Base-by-base conservation (phyloP, 2,113 vertebrate species). In the Strigops habroptila region DNA sequence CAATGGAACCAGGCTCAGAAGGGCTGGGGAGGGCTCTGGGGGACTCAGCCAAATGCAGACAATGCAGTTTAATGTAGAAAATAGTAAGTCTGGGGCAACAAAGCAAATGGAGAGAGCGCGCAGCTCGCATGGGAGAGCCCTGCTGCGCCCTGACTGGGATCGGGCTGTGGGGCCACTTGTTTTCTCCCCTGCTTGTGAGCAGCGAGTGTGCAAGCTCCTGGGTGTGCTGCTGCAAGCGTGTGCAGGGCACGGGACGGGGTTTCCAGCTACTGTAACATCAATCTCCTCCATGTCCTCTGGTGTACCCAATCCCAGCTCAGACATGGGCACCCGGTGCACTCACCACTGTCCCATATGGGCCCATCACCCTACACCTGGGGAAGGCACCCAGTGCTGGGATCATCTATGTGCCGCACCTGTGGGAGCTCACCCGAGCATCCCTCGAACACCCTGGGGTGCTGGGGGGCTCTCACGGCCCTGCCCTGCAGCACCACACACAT, bases 81-180 rank as follows among this genome's bases (percentile, higher is more conserved):
- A 39, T 57, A 83, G 37, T 2, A 74, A 71, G 51, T 46, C 28
- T 49, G 62, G 33, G 95, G 16, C 92, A 86, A 86, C 94, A 90
- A 82, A 96, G 91, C 83, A 88, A 82, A 90, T 5, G 18, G 24
- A 84, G n/a, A 71, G 96, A 84, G 94, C 82, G 79, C 35, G 88
- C 93, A 94, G 87, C 97, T 88, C 86, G 84, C 92, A 84, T 17
- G 78, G 95, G 35, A n/a, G 96, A 96, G 96, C 86, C 95, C 95
- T 93, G 95, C 90, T 95, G 95, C 24, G 80, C 93, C 91, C 91
- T 92, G 96, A 94, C 93, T 95, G 55, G 96, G 93, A 95, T 95
- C 73, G 75, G 95, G 84, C 86, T 95, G 88, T 96, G 96, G 92
- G 94, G 82, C 48, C 90, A 15, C 39, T 23, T 3, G 7, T 14